Conservation (phyloP, 2,797 vertebrate species). For the Cuculus canorus region DNA sequence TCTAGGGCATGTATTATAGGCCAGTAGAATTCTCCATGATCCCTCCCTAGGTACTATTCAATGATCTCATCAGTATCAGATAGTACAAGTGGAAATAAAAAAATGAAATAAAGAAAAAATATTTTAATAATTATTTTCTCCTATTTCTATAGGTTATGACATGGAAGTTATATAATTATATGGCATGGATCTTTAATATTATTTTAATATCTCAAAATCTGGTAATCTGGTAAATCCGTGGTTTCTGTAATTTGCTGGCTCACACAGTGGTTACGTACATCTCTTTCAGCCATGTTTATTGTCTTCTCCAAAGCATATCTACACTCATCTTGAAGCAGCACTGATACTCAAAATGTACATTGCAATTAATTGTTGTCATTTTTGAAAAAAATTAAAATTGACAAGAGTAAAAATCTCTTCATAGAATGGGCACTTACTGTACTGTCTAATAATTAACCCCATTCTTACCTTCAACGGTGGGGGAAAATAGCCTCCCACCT, state of each 20-base stretch:
- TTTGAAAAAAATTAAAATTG: not conserved
- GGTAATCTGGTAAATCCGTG: not conserved
- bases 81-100: not conserved
- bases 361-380: not conserved
- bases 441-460: not conserved
- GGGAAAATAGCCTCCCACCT: not conserved
- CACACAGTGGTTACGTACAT: accelerated
- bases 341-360: not conserved
- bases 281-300: not conserved
- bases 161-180: not conserved
- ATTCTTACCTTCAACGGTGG: not conserved
- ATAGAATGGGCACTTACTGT: not conserved
- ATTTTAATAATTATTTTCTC: not conserved
- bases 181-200: not conserved
- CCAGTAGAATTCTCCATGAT: not conserved
- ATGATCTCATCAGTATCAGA: not conserved
- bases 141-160: not conserved
- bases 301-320: not conserved
- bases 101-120: not conserved
- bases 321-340: not conserved
- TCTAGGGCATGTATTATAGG: not conserved
- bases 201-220: not conserved
- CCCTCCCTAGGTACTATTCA: not conserved
- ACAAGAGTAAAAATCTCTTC: not conserved
- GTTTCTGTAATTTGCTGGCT: not conserved